A percentile compares a stretch with the other conserved stretches of the same genome.
Conservation (phyloP, 2,113 vertebrate genomes). For the Ahaetulla prasina region DNA sequence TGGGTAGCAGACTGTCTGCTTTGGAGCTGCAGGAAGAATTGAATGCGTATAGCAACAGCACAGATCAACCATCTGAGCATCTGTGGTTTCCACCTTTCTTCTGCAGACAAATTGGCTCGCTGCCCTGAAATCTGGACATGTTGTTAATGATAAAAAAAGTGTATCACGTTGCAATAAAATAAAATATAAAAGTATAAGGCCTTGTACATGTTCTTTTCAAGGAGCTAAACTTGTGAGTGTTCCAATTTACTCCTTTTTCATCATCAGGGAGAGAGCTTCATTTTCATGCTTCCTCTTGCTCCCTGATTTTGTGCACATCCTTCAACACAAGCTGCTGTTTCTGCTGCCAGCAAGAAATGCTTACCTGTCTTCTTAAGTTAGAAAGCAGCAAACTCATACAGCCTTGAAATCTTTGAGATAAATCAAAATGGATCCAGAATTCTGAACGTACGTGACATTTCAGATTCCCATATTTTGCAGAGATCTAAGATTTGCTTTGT, state of each 20-base stretch:
- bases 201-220: neutral
- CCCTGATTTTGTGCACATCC: neutral
- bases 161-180: neutral
- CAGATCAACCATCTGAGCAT: neutral
- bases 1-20: neutral
- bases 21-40: neutral
- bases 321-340: neutral
- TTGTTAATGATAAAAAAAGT: neutral
- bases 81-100: neutral
- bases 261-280: neutral
- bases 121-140: neutral
- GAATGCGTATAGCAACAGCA: neutral
- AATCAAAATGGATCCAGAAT: neutral
- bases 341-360: neutral
- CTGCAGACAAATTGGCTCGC: conserved; percentile 9
- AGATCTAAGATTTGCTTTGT: neutral
- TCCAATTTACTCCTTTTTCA: neutral
- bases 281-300: rapidly evolving
- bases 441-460: neutral
- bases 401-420: neutral
- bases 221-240: neutral
- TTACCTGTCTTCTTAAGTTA: neutral
- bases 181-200: neutral
- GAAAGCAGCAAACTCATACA: neutral
- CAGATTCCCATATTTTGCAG: neutral